A percentile compares a stretch with the other conserved stretches of the same genome.
Conservation (phyloP, 2,888 invertebrate genomes). For the Cryptus viduatorius region DNA sequence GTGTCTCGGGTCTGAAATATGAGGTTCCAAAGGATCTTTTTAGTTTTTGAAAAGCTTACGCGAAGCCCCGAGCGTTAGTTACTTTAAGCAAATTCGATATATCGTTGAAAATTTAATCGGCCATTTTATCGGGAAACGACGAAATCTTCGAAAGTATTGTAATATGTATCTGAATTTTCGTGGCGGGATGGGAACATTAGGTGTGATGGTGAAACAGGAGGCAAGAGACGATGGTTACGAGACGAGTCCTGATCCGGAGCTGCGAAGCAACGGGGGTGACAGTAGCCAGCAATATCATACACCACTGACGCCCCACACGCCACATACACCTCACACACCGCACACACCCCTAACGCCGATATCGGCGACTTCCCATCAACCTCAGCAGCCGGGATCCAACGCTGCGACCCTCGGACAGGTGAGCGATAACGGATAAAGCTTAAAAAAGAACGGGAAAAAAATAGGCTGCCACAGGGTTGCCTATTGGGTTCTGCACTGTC, state of each 20-base stretch:
- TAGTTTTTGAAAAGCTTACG: neutral
- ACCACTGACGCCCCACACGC: conserved; percentile 84
- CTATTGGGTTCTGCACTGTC: neutral
- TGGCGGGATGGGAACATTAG: conserved; percentile 69
- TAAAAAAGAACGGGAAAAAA: conserved; percentile 4
- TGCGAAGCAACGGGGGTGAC: conserved; percentile 85
- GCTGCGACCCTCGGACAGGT: conserved; percentile 83
- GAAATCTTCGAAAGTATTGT: neutral
- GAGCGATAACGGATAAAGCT: conserved; percentile 65
- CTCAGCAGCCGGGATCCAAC: conserved; percentile 83
- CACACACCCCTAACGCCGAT: conserved; percentile 84
- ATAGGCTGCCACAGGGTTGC: neutral
- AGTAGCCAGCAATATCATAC: conserved; percentile 84
- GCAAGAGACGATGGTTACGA: conserved; percentile 96
- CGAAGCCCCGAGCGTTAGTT: neutral
- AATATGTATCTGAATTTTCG: conserved; percentile 11
- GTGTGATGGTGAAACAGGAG: conserved; percentile 87
- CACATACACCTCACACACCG: conserved; percentile 84
- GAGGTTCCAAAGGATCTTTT: neutral
- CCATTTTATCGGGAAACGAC: neutral
- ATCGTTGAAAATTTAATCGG: neutral
- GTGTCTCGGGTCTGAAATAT: too few relatives aligned
- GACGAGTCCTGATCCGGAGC: conserved; percentile 90
- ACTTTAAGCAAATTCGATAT: too few relatives aligned
- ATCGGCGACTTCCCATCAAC: conserved; percentile 84